Conservation (phyloP, 2,113 vertebrate genomes). For the Alligator mississippiensis region DNA sequence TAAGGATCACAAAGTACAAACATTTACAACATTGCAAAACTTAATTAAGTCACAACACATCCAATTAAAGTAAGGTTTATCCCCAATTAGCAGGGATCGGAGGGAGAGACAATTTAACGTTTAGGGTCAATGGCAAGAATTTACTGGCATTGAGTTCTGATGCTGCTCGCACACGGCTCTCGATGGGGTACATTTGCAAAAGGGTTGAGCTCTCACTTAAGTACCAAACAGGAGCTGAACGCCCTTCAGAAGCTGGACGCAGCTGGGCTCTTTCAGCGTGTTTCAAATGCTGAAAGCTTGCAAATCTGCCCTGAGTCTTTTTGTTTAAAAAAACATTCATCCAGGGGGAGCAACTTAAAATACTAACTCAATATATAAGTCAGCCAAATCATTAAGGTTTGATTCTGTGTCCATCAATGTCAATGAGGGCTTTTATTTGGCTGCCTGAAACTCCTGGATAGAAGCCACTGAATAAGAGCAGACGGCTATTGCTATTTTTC, state of each 20-base stretch:
- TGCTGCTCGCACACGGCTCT: not conserved
- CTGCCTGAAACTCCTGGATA: not conserved
- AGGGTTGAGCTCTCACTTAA: not conserved
- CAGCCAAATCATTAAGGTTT: not conserved
- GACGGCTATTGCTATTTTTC: not conserved
- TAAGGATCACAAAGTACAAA: not conserved
- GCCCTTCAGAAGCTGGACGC: not conserved
- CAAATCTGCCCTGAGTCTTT: not conserved
- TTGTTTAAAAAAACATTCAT: slow-evolving; percentile 21
- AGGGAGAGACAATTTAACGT: not conserved
- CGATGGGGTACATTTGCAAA: not conserved
- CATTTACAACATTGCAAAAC: not conserved
- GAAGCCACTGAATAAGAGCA: not conserved
- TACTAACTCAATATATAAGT: not conserved
- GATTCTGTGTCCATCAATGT: not conserved
- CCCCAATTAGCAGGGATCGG: not conserved
- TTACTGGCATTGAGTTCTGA: not conserved
- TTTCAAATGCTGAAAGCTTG: not conserved
- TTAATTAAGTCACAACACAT: not conserved
- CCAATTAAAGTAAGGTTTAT: not conserved
- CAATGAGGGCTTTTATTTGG: not conserved
- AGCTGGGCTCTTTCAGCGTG: not conserved
- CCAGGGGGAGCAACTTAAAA: not conserved
- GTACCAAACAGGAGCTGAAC: accelerated
- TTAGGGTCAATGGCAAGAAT: not conserved